These are phyloP conservation scores for Centropyge bicolor DNA, from an alignment of 2,797 vertebrate species.

Conservation along the genomic window DNA sequence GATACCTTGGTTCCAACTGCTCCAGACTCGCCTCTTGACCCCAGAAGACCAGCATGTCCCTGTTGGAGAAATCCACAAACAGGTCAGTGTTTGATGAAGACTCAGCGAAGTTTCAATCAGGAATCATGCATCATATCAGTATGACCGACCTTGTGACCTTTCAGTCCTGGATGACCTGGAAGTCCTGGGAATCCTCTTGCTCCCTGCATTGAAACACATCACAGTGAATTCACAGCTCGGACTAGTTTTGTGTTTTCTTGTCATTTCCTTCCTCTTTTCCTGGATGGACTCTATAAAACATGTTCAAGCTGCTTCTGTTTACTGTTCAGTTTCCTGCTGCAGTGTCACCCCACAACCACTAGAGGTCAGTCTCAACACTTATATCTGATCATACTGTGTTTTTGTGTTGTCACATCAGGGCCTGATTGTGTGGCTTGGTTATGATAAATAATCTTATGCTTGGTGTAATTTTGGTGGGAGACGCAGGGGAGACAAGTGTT, in stretches of 20 bases:
- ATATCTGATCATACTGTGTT: background rate
- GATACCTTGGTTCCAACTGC: conserved; percentile 71
- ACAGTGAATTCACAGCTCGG: background rate
- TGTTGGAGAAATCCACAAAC: conserved; percentile 39
- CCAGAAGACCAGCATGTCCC: conserved; percentile 67
- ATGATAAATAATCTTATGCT: background rate
- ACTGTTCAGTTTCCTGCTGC: background rate
- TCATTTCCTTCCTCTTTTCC: background rate
- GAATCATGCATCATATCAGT: too few species aligned
- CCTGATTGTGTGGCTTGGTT: background rate
- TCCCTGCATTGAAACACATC: conserved; percentile 77
- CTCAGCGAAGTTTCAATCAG: background rate
- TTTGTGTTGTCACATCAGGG: background rate
- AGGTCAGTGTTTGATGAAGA: background rate
- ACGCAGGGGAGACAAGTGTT: conserved; percentile 41
- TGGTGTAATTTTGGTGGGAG: background rate
- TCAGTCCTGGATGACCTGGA: conserved; percentile 93
- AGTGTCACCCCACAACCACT: background rate
- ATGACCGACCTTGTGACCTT: conserved; percentile 91
- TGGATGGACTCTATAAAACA: background rate
- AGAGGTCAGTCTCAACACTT: background rate
- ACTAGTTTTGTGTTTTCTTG: fast-evolving
- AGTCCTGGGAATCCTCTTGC: conserved; percentile 95
- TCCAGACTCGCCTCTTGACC: conserved; percentile 72
- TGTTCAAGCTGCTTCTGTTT: background rate